These are phyloP conservation scores for Acanthosepion pharaonis DNA, from an alignment of 2,888 invertebrate genomes.

Conservation along the genomic window DNA sequence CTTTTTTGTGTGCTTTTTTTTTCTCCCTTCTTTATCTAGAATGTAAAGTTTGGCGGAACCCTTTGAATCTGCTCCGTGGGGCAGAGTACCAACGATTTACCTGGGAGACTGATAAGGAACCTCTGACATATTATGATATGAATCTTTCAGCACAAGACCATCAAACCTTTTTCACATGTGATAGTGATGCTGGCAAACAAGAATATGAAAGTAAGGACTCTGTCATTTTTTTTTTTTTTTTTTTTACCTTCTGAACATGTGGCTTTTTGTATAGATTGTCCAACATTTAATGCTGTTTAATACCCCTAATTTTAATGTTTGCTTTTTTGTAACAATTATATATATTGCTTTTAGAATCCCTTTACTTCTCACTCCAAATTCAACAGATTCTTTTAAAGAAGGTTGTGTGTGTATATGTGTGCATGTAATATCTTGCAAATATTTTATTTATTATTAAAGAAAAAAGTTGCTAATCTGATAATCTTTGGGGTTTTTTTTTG, in stretches of 20 bases:
- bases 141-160: constrained; percentile 99
- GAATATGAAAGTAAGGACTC: constrained; percentile 84
- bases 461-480: too few relatives aligned
- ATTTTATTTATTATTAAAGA: too few relatives aligned
- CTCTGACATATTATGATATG: constrained; percentile 98
- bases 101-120: constrained; percentile 92
- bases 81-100: constrained; percentile 97
- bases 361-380: too few relatives aligned
- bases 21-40: constrained; percentile 77
- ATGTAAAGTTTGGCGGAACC: constrained; percentile 97
- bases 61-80: constrained; percentile 93
- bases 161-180: constrained; percentile 95
- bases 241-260: neutral
- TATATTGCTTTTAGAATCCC: too few relatives aligned
- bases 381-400: too few relatives aligned
- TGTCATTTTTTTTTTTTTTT: neutral
- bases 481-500: too few relatives aligned
- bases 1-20: neutral
- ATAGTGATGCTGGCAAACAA: constrained; percentile 87
- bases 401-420: too few relatives aligned
- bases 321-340: too few relatives aligned
- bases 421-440: too few relatives aligned
- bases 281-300: too few relatives aligned
- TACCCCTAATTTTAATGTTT: too few relatives aligned
- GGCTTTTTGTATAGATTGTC: neutral